Evolutionary conservation across 2,888 invertebrate genomes (phyloP), one percentile per base, ranked within the genome.

Genomic region (Amblyjoppa proteus): DNA sequence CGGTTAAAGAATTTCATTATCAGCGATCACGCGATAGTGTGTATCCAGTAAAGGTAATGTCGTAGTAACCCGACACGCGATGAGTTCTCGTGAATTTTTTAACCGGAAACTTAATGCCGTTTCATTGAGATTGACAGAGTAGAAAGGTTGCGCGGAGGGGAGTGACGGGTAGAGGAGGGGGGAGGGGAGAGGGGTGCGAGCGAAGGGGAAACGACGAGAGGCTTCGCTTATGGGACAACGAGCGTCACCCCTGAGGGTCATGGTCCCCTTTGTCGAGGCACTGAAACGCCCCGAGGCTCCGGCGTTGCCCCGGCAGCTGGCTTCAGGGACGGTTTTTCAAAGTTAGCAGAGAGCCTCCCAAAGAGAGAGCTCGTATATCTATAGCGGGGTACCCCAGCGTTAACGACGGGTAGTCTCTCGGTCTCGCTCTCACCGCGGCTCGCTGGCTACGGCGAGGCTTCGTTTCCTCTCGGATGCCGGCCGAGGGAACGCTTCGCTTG

Each of bases 241-340:
- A 76, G 88, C 88, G 89, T 88, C 79, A 79, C 89, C 89, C 89
- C 88, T 86, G 89, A 91, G 92, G 91, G 91, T 92, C 91, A 91
- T 89, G 87, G 89, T 89, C 89, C 90, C 91, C 92, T 92, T 92
- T 92, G 91, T 91, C 90, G 89, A 87, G 81, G 85, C 81, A 83
- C 87, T 85, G 87, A 87, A 88, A 87, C 87, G 87, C 88, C 89
- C 88, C 86, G 86, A 81, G 85, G 84, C 81, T 76, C 79, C 76
- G 78, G 83, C 81, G 86, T 87, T 83, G 74, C 83, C 84, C 83
- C 85, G 83, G 87, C 88, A 88, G 88, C 85, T 86, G 87, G 85
- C 83, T 82, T 75, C 80, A 68, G 69, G 68, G 61, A 66, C 71
- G 76, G 73, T 88, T 89, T 90, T 88, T 88, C 88, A 88, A 88